Evolutionary conservation across 1,140 invertebrate genomes (phyloP), one percentile per base, ranked within the genome.

Genomic region (Mercenaria mercenaria): DNA sequence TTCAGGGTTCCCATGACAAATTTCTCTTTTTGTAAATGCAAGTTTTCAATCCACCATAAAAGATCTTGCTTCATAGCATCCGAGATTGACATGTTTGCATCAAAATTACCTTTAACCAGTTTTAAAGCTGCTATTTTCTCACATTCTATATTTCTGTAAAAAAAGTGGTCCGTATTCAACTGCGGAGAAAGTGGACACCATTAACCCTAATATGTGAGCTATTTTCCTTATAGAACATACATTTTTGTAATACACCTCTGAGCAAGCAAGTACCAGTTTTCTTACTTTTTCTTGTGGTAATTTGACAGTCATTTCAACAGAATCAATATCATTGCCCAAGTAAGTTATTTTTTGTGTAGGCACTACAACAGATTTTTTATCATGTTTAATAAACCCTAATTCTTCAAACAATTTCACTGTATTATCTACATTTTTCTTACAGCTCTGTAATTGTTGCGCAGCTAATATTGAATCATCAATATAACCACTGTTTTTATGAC

Each of bases 381-480:
- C 1, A 34, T 92, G 80, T 39, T 90, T 85, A n/a, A 90, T 76
- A 67, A 90, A 92, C 20, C 91, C 92, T 23, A 85, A 29, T 13
- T 69, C 34, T 23, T 23, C 37, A 8, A 84, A 77, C 23, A 80
- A 61, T 67, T 59, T 29, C 15, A 90, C 64, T 26, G 90, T 90
- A 47, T 89, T 82, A 67, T 23, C 23, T 59, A 91, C 74, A 88
- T 89, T 89, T 34, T 82, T 15, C 10, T 32, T 20, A 90, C 90
- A 91, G 64, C 91, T 88, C 29, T 52, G 23, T 41, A 23, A 26
- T 32, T 83, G 80, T 41, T 90, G 72, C 84, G 34, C 79, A 23
- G 85, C 29, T 26, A 92, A 34, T 47, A 88, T 90, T 39, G 34
- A 52, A 41, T 91, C 92, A 90, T 90, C 88, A 79, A 91, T 90